Evolutionary conservation across 2,797 vertebrate genomes (phyloP).

Genomic region (Gymnocypris eckloni): DNA sequence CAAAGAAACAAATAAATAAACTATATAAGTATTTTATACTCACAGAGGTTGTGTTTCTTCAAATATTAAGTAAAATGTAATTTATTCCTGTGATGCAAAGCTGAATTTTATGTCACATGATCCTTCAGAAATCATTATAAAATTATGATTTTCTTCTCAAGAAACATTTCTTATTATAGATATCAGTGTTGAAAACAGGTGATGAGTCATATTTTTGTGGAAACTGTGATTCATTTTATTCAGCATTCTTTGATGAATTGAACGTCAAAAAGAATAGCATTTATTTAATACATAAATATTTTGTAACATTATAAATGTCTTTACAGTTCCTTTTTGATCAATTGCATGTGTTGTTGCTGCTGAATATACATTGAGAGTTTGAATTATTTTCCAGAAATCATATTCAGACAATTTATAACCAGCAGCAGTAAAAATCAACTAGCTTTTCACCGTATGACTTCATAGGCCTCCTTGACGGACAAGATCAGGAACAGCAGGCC

Average conservation of each 20-base stretch:
- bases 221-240: neutral
- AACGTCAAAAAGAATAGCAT: neutral
- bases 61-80: neutral
- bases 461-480: neutral
- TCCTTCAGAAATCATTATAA: neutral
- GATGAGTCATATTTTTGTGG: neutral
- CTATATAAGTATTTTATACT: too few species aligned
- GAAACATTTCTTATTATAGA: neutral
- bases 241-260: neutral
- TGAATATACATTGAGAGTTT: neutral
- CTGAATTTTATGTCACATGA: neutral
- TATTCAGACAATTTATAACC: neutral
- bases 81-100: neutral
- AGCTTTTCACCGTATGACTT: neutral
- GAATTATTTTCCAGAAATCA: neutral
- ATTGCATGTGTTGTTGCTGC: too few species aligned
- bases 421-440: neutral
- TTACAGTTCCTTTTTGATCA: neutral
- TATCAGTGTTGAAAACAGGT: neutral
- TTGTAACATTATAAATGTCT: neutral
- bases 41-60: too few species aligned
- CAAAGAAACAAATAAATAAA: too few species aligned
- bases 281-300: neutral
- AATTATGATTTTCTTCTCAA: neutral
- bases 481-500: conserved; percentile 12